phyloP scores from a whole-genome alignment of 2,888 invertebrate species.

The Bombylius major region DNA sequence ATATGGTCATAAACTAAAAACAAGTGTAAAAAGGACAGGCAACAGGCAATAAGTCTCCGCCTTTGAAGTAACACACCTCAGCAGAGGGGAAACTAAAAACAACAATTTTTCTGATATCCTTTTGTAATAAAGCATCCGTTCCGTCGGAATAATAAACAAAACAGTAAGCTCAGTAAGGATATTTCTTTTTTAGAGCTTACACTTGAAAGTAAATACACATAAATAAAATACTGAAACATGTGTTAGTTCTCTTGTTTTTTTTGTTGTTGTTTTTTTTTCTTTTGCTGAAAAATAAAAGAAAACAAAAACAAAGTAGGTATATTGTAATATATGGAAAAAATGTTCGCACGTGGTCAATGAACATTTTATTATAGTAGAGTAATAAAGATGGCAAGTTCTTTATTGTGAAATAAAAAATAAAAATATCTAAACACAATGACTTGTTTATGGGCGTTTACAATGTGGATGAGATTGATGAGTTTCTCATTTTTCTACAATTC shows the following conservation, averaged over 20 bases:
- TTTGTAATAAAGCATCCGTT: not conserved
- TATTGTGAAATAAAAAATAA: not conserved
- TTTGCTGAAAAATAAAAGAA: not conserved
- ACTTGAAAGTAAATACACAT: not conserved
- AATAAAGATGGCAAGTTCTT: not conserved
- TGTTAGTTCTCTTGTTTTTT: not conserved
- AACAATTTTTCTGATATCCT: no score
- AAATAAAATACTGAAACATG: not conserved
- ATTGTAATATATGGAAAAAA: not conserved
- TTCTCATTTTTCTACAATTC: conserved; percentile 4
- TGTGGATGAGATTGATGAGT: conserved; percentile 19
- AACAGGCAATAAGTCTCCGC: conserved; percentile 26
- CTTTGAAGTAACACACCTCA: conserved; percentile 18
- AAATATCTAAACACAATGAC: conserved; percentile 15
- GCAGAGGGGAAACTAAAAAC: conserved; percentile 4
- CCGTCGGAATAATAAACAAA: no score
- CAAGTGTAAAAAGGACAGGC: conserved; percentile 13
- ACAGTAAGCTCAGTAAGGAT: no score
- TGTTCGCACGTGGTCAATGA: conserved; percentile 1
- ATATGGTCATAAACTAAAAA: conserved; percentile 7
- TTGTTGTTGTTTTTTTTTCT: not conserved
- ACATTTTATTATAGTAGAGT: not conserved
- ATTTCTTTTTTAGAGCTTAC: no score
- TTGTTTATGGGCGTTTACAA: conserved; percentile 37
- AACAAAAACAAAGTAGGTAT: not conserved